Evolutionary conservation across 2,113 vertebrate species (phyloP), one percentile per base, ranked within the genome.

Genomic region (Struthidea cinerea): DNA sequence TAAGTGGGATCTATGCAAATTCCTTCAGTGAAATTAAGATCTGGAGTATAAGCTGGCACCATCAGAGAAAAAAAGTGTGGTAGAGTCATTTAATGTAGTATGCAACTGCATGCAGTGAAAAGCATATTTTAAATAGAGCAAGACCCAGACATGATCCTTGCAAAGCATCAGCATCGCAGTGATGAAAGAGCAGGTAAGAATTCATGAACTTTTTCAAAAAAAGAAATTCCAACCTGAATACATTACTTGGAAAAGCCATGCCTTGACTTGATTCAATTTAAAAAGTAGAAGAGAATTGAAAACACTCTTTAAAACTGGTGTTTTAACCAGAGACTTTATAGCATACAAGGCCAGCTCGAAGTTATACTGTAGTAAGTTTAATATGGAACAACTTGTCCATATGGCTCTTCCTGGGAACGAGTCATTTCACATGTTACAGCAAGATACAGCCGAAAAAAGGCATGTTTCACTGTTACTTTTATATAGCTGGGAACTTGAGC

Each of bases 381-480:
- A 63, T 95, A 89, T 50, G 83, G 87, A 93, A 94, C 68, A 93
- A 96, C 80, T 95, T 90, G 93, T 70, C 96, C 84, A 78, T 93
- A 94, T 97, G 96, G 94, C 85, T 96, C 49, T 96, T 96, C 90
- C 82, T 55, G 39, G 68, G 93, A 95, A 96, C 75, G 23, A 96
- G 84, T 70, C 70, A 68, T 56, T 94, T 94, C 95, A 93, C 96
- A 95, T 92, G 95, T 96, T 96, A 94, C 85, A 84, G 86, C 73
- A 95, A 96, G 95, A 96, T 60, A 86, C 33, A 75, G 94, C 74
- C 60, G 90, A 76, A 94, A 94, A 89, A 95, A 97, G 88, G 79
- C 95, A 92, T 96, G 97, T 87, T 97, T 97, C 96, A 95, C 89
- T 96, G 94, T 94, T 96, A 94, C 95, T 97, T 96, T 90, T 96